A percentile compares a stretch with the other conserved stretches of the same genome.
These are phyloP conservation scores for Isichthys henryi DNA, from an alignment of 2,113 vertebrate species.

Conservation along the genomic window DNA sequence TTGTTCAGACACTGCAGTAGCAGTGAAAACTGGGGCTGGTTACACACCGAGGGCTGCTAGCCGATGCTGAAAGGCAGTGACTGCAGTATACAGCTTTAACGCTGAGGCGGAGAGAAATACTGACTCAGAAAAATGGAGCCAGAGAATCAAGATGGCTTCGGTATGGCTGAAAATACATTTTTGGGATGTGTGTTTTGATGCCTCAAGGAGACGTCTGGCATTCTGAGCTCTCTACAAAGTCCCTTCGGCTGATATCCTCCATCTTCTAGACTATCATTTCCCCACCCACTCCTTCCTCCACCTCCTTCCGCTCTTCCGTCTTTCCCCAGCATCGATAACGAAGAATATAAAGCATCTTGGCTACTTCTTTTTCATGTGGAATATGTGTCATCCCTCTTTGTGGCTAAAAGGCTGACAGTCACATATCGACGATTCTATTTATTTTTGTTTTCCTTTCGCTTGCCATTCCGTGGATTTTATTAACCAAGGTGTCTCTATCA, in stretches of 20 bases:
- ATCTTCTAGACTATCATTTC: background rate
- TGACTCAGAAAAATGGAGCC: conserved; percentile 4
- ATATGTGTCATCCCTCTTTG: conserved; percentile 11
- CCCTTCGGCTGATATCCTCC: background rate
- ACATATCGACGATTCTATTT: conserved; percentile 26
- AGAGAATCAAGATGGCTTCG: conserved; percentile 30
- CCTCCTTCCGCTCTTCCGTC: background rate
- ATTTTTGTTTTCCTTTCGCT: background rate
- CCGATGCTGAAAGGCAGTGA: conserved; percentile 6
- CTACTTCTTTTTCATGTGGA: conserved; percentile 17
- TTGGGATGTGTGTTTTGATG: background rate
- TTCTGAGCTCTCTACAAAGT: background rate
- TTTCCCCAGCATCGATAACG: conserved; percentile 32
- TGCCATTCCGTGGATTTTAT: background rate
- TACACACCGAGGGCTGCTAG: background rate
- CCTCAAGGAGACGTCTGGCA: background rate
- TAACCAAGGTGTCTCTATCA: background rate
- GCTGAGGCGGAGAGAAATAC: background rate
- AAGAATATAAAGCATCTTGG: conserved; percentile 37
- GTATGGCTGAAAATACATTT: conserved; percentile 1
- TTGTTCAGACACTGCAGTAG: conserved; percentile 43
- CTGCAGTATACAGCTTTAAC: conserved; percentile 20
- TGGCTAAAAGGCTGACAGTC: background rate
- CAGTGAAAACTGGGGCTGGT: conserved; percentile 18
- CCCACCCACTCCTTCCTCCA: conserved; percentile 8